Evolutionary conservation across 2,888 invertebrate species (phyloP), one percentile per base, ranked within the genome.

Genomic region (Pseudococcus longispinus): DNA sequence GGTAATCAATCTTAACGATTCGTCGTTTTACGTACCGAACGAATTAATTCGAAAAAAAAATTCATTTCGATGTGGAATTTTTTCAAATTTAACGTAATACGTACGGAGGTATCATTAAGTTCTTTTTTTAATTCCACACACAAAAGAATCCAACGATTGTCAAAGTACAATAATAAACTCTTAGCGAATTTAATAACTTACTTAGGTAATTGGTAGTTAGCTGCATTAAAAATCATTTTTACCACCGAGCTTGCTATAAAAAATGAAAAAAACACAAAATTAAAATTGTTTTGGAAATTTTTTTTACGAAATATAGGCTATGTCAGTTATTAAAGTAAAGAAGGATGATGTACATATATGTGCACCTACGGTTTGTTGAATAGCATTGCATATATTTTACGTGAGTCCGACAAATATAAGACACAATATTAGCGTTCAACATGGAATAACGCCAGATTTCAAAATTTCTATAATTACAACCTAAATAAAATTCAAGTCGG

Each of bases 361-460:
- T 80, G 29, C 77, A 80, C 77, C 77, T 80, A 80, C 77, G 42
- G 9, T 11, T 80, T 80, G 37, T 80, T 37, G 20, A 80, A 20
- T 80, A 80, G 32, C 77, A 42, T 80, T 42, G 77, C 77, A 80
- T 80, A 80, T 77, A 46, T 46, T 46, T 80, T 80, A 80, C 77
- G 77, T 80, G 42, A 42, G 42, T 42, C 29, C 15, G 9, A 65
- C 37, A 11, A 65, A n/a, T 70, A 70, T 26, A 74, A 74, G 74
- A 80, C 77, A 80, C 77, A 80, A 80, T 80, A 80, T 80, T 80
- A 80, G 77, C 42, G 77, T 80, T 80, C n/a, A 80, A 80, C 77
- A 42, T 80, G 77, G 77, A 80, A 80, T 80, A 80, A 37, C 37
- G 77, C 77, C 77, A 80, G 42, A 80, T 80, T 80, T 80, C 77